phyloP scores from a whole-genome alignment of 2,797 vertebrate species.

The Ispidina lecontei region DNA sequence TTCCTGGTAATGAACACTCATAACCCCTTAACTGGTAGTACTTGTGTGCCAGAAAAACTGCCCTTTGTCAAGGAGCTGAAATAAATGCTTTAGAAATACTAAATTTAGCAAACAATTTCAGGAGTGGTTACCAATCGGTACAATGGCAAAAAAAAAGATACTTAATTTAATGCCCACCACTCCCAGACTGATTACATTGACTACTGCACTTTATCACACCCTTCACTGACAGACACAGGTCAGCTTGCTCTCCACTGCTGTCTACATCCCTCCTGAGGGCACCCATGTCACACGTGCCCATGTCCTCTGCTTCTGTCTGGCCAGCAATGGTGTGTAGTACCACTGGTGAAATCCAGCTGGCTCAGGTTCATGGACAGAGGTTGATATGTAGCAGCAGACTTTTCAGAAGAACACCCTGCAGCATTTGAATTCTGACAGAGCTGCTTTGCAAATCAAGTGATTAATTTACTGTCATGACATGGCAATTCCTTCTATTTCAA shows the following conservation, averaged over 20 bases:
- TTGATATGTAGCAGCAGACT: rapidly evolving
- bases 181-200: not conserved
- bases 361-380: not conserved
- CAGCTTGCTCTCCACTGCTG: not conserved
- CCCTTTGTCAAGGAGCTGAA: not conserved
- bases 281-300: rapidly evolving
- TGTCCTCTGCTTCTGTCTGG: rapidly evolving
- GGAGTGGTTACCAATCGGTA: not conserved
- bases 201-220: not conserved
- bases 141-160: not conserved
- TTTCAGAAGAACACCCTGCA: not conserved
- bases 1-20: not conserved
- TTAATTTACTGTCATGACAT: not conserved
- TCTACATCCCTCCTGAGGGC: not conserved
- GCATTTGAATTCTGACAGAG: not conserved
- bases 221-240: not conserved
- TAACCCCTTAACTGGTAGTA: not conserved
- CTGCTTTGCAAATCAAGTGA: not conserved
- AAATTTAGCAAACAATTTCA: not conserved
- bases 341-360: not conserved
- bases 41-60: not conserved
- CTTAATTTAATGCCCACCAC: not conserved
- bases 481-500: not conserved
- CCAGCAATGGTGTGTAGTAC: not conserved
- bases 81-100: not conserved